phyloP scores from a whole-genome alignment of 2,888 invertebrate species.

The Nephrotoma appendiculata region DNA sequence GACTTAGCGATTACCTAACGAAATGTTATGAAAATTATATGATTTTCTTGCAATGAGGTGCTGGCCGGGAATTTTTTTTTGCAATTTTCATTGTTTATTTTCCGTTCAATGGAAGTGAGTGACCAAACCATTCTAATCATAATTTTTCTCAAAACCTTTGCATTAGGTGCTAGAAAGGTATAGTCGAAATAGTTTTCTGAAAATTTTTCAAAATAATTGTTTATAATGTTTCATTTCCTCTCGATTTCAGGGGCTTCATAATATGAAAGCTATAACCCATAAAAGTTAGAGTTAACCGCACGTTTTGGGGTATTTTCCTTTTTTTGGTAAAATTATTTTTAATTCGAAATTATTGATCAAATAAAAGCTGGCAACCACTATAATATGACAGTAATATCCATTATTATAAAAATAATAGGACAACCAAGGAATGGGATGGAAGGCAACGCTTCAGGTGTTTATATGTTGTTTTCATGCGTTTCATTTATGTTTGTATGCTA shows the following conservation, averaged over 20 bases:
- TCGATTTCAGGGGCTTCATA: background rate
- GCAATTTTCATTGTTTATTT: too few relatives aligned
- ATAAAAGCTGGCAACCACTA: background rate
- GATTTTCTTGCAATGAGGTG: too few relatives aligned
- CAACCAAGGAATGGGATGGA: background rate
- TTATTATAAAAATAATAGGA: background rate
- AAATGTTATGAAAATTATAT: too few relatives aligned
- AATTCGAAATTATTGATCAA: background rate
- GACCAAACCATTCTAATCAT: too few relatives aligned
- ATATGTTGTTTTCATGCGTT: background rate
- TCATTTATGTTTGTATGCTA: background rate
- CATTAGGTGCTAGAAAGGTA: too few relatives aligned
- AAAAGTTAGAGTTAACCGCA: background rate
- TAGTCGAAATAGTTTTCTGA: too few relatives aligned
- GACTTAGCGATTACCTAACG: too few relatives aligned
- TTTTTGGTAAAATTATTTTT: background rate
- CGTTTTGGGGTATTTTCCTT: background rate
- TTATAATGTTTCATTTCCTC: background rate
- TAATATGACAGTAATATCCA: background rate
- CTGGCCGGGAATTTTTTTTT: too few relatives aligned
- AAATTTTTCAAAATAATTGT: too few relatives aligned
- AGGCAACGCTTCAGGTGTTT: background rate
- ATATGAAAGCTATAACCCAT: background rate
- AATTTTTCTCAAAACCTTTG: too few relatives aligned
- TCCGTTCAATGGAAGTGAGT: too few relatives aligned